These are phyloP conservation scores for Chascanopsetta lugubris DNA, from an alignment of 2,113 vertebrate genomes.

Conservation along the genomic window DNA sequence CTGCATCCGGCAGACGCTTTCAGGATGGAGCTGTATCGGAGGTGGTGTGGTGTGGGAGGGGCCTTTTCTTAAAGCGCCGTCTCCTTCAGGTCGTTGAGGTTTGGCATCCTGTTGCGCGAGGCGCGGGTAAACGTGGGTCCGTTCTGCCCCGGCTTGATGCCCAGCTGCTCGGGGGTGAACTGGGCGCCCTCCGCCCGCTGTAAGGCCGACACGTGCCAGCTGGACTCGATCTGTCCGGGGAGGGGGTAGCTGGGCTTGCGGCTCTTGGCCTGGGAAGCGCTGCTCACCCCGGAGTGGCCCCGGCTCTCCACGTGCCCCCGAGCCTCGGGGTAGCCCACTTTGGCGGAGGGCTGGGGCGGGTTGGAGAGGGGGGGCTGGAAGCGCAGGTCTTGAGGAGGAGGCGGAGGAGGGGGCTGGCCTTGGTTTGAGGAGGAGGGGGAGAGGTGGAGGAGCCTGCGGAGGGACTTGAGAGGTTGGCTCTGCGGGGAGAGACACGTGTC, in stretches of 20 bases:
- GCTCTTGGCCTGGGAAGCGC: conserved; percentile 86
- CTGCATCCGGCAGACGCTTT: conserved; percentile 39
- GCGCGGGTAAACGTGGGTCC: conserved; percentile 92
- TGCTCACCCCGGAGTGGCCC: conserved; percentile 78
- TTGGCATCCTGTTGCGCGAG: conserved; percentile 92
- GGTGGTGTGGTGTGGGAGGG: conserved; percentile 29
- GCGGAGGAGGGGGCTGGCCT: conserved; percentile 79
- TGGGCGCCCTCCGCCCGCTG: conserved; percentile 88
- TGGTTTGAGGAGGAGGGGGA: conserved; percentile 89
- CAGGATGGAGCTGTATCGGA: conserved; percentile 42
- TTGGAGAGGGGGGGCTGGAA: conserved; percentile 89
- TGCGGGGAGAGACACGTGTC: conserved; percentile 63
- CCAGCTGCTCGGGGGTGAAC: conserved; percentile 90
- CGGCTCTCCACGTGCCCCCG: conserved; percentile 72
- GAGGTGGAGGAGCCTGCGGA: conserved; percentile 94
- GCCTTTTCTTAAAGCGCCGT: conserved; percentile 88
- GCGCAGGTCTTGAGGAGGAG: conserved; percentile 85
- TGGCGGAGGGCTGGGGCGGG: conserved; percentile 83
- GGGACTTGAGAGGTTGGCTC: conserved; percentile 96
- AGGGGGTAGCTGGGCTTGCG: conserved; percentile 89
- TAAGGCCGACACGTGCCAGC: conserved; percentile 92
- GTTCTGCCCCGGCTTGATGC: conserved; percentile 94
- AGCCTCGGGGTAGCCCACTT: conserved; percentile 80
- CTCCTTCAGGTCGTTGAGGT: conserved; percentile 98
- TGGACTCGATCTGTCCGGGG: conserved; percentile 91